phyloP scores from a whole-genome alignment of 2,888 invertebrate species.

The Xanthia togata region DNA sequence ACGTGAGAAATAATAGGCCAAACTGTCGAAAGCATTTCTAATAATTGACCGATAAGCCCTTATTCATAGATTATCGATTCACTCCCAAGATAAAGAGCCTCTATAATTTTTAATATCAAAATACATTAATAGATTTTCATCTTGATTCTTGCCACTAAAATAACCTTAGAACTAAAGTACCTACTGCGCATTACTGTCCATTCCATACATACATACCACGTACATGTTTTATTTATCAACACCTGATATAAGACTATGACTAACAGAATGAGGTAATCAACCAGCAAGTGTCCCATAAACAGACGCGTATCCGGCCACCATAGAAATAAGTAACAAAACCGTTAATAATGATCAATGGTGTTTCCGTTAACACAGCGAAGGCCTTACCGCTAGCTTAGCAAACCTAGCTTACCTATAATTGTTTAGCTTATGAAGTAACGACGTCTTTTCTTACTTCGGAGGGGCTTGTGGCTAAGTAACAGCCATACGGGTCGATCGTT shows the following conservation, averaged over 20 bases:
- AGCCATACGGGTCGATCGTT: too few species aligned
- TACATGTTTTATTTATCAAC: conserved; percentile 45
- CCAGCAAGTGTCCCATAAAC: conserved; percentile 52
- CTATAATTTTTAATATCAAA: background rate
- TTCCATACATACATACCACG: conserved; percentile 17
- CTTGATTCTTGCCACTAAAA: conserved; percentile 8
- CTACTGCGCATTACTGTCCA: conserved; percentile 48
- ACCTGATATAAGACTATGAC: conserved; percentile 38
- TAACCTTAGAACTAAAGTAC: conserved; percentile 14
- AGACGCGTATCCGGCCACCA: conserved; percentile 61
- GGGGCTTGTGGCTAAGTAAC: too few species aligned
- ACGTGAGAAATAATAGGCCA: background rate
- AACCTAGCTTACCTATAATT: background rate
- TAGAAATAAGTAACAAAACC: conserved; percentile 61
- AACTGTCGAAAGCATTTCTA: background rate
- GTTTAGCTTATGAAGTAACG: background rate
- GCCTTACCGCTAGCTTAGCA: background rate
- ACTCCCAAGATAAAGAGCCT: background rate
- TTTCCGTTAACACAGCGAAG: conserved; percentile 57
- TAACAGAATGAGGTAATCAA: conserved; percentile 56
- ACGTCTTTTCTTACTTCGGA: background rate
- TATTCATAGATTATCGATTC: background rate
- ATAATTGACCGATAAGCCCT: background rate
- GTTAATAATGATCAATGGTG: conserved; percentile 68
- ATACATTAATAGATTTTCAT: conserved; percentile 4